Evolutionary conservation across 1,140 invertebrate species (phyloP).

Genomic region (Drosophila sechellia): DNA sequence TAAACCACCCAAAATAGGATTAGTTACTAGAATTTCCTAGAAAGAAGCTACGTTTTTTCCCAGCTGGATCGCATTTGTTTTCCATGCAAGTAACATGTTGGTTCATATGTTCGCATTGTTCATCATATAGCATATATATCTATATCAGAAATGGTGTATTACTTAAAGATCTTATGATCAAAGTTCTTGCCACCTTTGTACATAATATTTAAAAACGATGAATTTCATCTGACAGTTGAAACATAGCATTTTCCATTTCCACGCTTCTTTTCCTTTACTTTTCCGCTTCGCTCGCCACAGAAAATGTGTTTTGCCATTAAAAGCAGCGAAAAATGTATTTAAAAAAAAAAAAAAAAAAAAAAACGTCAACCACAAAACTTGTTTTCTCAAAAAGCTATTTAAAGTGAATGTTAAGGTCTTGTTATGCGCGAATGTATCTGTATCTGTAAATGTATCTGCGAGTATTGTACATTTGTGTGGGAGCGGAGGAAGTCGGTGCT

Average conservation of each 20-base stretch:
- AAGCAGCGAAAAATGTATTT: slow-evolving; percentile 56
- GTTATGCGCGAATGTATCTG: slow-evolving; percentile 37
- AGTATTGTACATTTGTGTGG: slow-evolving; percentile 9
- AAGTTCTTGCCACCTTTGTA: neutral
- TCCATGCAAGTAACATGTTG: neutral
- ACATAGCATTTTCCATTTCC: slow-evolving; percentile 39
- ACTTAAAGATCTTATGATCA: neutral
- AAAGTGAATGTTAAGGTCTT: slow-evolving; percentile 79
- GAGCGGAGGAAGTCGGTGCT: slow-evolving; percentile 22
- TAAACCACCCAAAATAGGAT: slow-evolving; percentile 23
- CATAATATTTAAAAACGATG: neutral
- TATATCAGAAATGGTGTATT: too few relatives aligned
- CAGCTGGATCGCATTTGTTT: too few relatives aligned
- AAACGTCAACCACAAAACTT: slow-evolving; percentile 63
- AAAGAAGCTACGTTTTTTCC: slow-evolving; percentile 9
- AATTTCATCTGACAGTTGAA: neutral
- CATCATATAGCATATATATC: too few relatives aligned
- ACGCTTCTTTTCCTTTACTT: slow-evolving; percentile 14
- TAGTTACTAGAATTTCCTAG: slow-evolving; percentile 14
- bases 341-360: slow-evolving; percentile 21
- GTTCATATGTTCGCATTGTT: too few relatives aligned
- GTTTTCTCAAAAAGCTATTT: slow-evolving; percentile 73
- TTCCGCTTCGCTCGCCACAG: slow-evolving; percentile 33
- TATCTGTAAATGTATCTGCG: slow-evolving; percentile 31
- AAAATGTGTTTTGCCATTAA: slow-evolving; percentile 79